Evolutionary conservation across 2,113 vertebrate genomes (phyloP).

Genomic region (Mus spicilegus): DNA sequence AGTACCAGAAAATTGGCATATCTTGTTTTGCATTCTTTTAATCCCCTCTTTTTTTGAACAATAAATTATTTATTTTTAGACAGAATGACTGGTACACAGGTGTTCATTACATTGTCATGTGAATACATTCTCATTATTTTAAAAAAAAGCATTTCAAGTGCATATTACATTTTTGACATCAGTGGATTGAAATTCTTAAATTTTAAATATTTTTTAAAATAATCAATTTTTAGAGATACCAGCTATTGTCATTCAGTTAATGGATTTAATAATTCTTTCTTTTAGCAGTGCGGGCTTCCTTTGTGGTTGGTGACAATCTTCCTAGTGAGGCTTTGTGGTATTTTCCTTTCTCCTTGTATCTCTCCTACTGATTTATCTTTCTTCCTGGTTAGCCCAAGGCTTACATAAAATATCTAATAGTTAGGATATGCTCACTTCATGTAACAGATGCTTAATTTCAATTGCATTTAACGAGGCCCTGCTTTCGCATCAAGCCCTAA

Average conservation of each 20-base stretch:
- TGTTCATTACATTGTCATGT: conserved; percentile 10
- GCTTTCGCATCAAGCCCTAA: no score
- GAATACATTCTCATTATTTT: neutral
- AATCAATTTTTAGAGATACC: neutral
- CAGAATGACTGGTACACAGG: neutral
- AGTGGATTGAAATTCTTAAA: neutral
- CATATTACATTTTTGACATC: neutral
- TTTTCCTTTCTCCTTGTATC: neutral
- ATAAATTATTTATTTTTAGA: conserved; percentile 42
- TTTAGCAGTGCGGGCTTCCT: neutral
- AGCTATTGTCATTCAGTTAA: neutral
- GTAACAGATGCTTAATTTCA: no score
- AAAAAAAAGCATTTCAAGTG: neutral
- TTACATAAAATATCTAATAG: neutral
- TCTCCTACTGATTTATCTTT: neutral
- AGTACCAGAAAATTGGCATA: neutral
- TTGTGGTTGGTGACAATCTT: neutral
- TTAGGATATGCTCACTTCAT: no score
- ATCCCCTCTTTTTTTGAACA: neutral
- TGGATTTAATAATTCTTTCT: neutral
- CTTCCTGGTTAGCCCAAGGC: neutral
- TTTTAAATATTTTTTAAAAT: neutral
- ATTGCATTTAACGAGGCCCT: no score
- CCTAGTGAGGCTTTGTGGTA: neutral
- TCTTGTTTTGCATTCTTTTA: neutral